phyloP scores from a whole-genome alignment of 2,797 vertebrate genomes.

The Crocidura indochinensis region DNA sequence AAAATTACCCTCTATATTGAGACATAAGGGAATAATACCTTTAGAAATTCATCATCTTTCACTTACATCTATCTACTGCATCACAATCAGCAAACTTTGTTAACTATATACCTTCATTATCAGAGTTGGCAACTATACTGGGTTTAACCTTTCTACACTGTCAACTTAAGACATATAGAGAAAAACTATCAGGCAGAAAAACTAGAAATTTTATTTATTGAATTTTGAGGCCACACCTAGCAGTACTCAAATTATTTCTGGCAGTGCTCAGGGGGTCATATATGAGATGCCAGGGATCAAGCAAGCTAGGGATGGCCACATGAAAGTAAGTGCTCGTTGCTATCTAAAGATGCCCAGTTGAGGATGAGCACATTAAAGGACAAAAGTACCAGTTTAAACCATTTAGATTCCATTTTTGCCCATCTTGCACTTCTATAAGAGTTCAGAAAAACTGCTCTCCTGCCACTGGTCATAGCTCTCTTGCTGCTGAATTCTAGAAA shows the following conservation, averaged over 20 bases:
- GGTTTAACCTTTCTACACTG: conserved; percentile 50
- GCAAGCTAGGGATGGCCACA: too few species aligned
- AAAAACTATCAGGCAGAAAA: conserved; percentile 45
- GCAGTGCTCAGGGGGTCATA: too few species aligned
- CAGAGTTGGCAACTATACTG: conserved; percentile 46
- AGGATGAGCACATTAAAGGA: neutral
- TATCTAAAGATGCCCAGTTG: neutral
- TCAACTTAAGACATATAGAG: neutral
- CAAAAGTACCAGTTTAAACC: neutral
- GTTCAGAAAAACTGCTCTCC: conserved; percentile 47
- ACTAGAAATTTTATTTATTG: neutral
- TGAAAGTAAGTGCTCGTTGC: too few species aligned
- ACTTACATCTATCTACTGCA: neutral
- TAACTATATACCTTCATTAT: neutral
- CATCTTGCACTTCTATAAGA: neutral
- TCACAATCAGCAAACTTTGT: neutral
- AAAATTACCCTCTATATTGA: neutral
- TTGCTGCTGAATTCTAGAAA: conserved; percentile 17
- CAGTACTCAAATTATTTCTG: too few species aligned
- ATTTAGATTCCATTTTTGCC: conserved; percentile 3
- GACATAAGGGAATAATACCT: neutral
- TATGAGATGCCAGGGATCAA: too few species aligned
- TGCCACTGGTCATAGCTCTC: neutral
- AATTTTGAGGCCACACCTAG: too few species aligned
- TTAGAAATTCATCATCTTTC: conserved; percentile 9